Evolutionary conservation across 1,140 invertebrate species (phyloP).

Genomic region (Hylyphantes graminicola): DNA sequence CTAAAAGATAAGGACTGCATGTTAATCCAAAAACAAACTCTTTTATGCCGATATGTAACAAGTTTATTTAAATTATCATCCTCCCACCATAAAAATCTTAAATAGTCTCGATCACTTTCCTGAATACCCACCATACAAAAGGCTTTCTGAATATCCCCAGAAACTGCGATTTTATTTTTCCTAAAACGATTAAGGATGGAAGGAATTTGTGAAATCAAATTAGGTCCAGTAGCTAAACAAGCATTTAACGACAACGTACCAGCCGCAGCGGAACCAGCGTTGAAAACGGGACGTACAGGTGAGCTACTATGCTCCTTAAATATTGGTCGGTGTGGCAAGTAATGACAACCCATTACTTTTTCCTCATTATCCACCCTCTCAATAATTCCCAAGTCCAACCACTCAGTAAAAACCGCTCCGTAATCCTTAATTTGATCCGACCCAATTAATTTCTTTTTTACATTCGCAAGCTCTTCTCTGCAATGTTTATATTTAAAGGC

Average conservation of each 20-base stretch:
- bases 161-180: not conserved
- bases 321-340: constrained; percentile 21
- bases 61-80: constrained; percentile 1
- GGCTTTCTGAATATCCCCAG: constrained; percentile 18
- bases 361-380: not conserved
- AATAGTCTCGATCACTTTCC: constrained; percentile 26
- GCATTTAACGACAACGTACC: constrained; percentile 17
- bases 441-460: constrained; percentile 26
- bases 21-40: constrained; percentile 37
- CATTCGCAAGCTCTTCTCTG: constrained; percentile 1
- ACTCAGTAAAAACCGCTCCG: constrained; percentile 12
- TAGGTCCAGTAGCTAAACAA: constrained; percentile 29
- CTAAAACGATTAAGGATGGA: constrained; percentile 22
- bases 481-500: not conserved
- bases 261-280: not conserved
- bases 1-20: constrained; percentile 28
- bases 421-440: constrained; percentile 5
- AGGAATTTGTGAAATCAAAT: constrained; percentile 35
- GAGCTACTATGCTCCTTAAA: constrained; percentile 27
- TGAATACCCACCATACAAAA: constrained; percentile 10
- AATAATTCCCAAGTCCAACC: constrained; percentile 11
- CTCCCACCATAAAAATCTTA: constrained; percentile 28
- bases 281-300: constrained; percentile 29
- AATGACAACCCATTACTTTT: not conserved
- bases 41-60: constrained; percentile 6